Evolutionary conservation across 2,113 vertebrate genomes (phyloP).

Genomic region (Cygnus buccinator): DNA sequence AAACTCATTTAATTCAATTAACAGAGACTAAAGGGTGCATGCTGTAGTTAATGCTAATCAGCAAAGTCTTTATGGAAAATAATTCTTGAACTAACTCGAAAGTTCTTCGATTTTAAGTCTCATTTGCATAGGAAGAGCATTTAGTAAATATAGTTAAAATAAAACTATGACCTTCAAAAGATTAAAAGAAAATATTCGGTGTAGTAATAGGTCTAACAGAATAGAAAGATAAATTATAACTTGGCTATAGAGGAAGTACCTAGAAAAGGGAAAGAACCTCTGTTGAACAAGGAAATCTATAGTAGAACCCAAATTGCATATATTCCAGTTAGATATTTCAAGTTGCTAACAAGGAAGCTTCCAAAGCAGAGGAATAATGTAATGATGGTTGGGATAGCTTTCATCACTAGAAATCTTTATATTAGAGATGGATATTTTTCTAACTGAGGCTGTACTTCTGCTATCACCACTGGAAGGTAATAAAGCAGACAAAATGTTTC

Average conservation of each 20-base stretch:
- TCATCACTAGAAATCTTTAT: neutral
- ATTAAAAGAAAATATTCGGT: conserved; percentile 14
- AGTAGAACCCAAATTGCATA: neutral
- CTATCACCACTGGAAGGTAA: neutral
- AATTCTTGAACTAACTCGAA: neutral
- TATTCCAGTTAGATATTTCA: neutral
- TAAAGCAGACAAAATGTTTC: conserved; percentile 13
- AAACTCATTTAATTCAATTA: neutral
- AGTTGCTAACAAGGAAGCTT: neutral
- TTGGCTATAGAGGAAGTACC: neutral
- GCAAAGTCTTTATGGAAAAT: neutral
- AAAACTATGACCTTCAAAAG: neutral
- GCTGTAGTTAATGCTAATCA: neutral
- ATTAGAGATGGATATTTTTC: neutral
- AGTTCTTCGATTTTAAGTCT: neutral
- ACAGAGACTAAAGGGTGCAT: neutral
- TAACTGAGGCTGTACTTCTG: neutral
- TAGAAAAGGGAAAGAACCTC: conserved; percentile 3
- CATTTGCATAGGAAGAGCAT: neutral
- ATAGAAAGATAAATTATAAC: conserved; percentile 18
- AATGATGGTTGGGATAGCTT: neutral
- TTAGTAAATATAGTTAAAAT: conserved; percentile 28
- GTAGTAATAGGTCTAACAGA: conserved; percentile 28
- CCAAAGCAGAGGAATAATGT: neutral
- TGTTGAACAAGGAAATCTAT: neutral